A percentile compares a stretch with the other conserved stretches of the same genome.
Conservation (phyloP, 2,888 invertebrate genomes). For the Parnassius apollo region DNA sequence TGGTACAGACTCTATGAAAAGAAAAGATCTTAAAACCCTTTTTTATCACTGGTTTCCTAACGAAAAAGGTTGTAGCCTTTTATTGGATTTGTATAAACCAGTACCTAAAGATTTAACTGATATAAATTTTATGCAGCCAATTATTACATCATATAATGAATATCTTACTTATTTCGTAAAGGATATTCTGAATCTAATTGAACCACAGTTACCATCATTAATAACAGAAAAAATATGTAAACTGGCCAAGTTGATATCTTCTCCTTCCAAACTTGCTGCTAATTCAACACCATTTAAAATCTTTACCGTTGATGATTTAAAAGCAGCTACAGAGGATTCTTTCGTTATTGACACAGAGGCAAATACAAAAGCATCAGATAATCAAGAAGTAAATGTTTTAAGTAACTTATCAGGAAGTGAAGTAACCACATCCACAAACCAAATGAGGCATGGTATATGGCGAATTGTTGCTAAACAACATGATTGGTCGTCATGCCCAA, state of each 20-base stretch:
- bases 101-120: slow-evolving; percentile 57
- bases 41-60: slow-evolving; percentile 69
- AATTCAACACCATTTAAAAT: slow-evolving; percentile 49
- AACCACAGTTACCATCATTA: slow-evolving; percentile 51
- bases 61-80: slow-evolving; percentile 49
- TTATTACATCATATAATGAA: slow-evolving; percentile 63
- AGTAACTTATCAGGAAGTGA: not conserved
- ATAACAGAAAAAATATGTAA: slow-evolving; percentile 50
- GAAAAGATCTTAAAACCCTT: slow-evolving; percentile 52
- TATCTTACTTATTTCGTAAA: slow-evolving; percentile 60
- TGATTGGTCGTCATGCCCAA: slow-evolving; percentile 71
- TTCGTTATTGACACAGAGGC: slow-evolving; percentile 9
- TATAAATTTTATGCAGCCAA: slow-evolving; percentile 59
- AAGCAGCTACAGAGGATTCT: slow-evolving; percentile 29
- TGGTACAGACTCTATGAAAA: slow-evolving; percentile 43
- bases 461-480: slow-evolving; percentile 47
- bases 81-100: slow-evolving; percentile 58
- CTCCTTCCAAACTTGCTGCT: slow-evolving; percentile 46
- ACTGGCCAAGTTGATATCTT: slow-evolving; percentile 60
- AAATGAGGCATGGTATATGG: slow-evolving; percentile 50
- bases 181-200: slow-evolving; percentile 54
- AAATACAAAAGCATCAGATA: not conserved
- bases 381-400: not conserved
- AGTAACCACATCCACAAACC: not conserved
- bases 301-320: slow-evolving; percentile 71